These are phyloP conservation scores for Antitype chi DNA, from an alignment of 2,888 invertebrate genomes.

Conservation along the genomic window DNA sequence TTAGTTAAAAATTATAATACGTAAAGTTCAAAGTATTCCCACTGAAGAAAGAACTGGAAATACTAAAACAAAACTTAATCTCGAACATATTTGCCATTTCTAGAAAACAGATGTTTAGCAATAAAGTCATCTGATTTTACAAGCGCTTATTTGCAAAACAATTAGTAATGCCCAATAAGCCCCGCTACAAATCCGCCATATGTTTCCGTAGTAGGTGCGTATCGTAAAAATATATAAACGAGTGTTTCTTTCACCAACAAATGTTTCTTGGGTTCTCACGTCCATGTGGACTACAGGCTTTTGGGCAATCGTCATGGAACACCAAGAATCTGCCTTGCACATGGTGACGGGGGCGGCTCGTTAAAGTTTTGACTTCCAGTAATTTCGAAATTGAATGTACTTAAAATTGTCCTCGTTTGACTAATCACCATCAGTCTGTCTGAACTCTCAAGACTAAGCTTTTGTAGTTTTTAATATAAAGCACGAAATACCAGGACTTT, in stretches of 20 bases:
- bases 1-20: slow-evolving; percentile 1
- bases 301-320: slow-evolving; percentile 81
- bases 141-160: slow-evolving; percentile 73
- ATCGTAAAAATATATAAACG: slow-evolving; percentile 76
- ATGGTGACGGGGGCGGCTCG: slow-evolving; percentile 79
- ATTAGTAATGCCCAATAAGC: slow-evolving; percentile 69
- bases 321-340: slow-evolving; percentile 85
- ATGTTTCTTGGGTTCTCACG: slow-evolving; percentile 83
- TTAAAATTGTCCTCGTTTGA: slow-evolving; percentile 57
- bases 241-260: slow-evolving; percentile 80
- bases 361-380: slow-evolving; percentile 83
- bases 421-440: slow-evolving; percentile 37
- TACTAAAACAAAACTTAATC: slow-evolving; percentile 8
- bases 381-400: slow-evolving; percentile 72
- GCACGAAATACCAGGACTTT: slow-evolving; percentile 19
- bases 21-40: slow-evolving; percentile 2
- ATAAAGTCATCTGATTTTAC: slow-evolving; percentile 73
- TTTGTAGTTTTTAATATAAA: slow-evolving; percentile 37
- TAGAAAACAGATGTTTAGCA: slow-evolving; percentile 71
- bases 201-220: slow-evolving; percentile 62
- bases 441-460: slow-evolving; percentile 29
- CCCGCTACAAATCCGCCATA: slow-evolving; percentile 55
- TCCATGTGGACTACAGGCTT: slow-evolving; percentile 87
- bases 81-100: slow-evolving; percentile 52
- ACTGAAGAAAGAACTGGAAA: background rate